Evolutionary conservation across 1,140 invertebrate genomes (phyloP).

Genomic region (Lepidostoma basale): DNA sequence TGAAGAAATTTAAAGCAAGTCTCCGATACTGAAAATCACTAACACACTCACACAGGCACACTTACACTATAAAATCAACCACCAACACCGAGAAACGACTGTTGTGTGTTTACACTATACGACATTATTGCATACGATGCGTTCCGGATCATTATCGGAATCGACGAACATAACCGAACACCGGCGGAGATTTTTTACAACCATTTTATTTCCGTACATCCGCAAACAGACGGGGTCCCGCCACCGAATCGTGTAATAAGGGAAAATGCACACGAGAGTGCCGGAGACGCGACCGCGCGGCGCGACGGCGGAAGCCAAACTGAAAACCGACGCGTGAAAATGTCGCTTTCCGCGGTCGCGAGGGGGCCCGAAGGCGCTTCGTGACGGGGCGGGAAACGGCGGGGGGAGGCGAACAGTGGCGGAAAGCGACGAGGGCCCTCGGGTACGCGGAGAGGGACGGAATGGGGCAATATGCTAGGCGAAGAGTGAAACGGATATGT

Average conservation of each 20-base stretch:
- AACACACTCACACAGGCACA: too few relatives aligned
- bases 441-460: not conserved
- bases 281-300: not conserved
- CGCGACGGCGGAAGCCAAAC: not conserved
- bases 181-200: too few relatives aligned
- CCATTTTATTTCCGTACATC: not conserved
- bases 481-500: conserved; percentile 14
- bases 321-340: conserved; percentile 23
- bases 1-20: too few relatives aligned
- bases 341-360: not conserved
- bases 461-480: not conserved
- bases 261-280: not conserved
- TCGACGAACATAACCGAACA: not conserved
- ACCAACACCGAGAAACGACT: too few relatives aligned
- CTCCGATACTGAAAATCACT: too few relatives aligned
- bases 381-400: not conserved
- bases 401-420: not conserved
- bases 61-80: too few relatives aligned
- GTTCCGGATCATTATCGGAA: not conserved
- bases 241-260: not conserved
- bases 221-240: not conserved
- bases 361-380: not conserved
- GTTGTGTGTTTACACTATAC: conserved; percentile 9
- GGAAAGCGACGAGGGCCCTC: not conserved
- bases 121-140: not conserved